Conservation (phyloP, 2,888 invertebrate genomes). For the Hoplodrina ambigua region DNA sequence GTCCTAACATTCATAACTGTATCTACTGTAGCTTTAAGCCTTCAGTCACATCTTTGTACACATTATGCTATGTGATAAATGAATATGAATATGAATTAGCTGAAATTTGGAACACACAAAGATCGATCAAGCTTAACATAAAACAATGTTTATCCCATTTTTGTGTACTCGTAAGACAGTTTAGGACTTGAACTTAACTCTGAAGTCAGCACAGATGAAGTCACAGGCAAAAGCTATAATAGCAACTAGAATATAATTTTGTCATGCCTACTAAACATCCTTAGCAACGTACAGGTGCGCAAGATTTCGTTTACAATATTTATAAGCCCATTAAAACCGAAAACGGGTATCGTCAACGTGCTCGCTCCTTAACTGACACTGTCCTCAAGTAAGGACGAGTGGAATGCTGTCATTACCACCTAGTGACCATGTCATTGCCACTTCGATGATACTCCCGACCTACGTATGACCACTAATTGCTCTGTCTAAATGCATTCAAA, state of each 20-base stretch:
- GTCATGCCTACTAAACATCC: background rate
- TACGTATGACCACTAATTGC: conserved; percentile 35
- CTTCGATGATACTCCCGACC: conserved; percentile 36
- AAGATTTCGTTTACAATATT: conserved; percentile 31
- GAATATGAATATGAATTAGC: no score
- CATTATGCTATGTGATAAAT: no score
- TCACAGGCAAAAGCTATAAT: background rate
- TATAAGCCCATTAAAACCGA: conserved; percentile 37
- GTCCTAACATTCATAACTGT: no score
- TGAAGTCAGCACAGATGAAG: no score
- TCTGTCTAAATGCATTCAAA: conserved; percentile 13
- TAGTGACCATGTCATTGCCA: conserved; percentile 56
- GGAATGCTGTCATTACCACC: conserved; percentile 45
- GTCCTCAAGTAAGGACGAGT: conserved; percentile 64
- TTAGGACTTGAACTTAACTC: no score
- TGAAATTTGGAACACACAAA: no score
- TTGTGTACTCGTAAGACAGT: no score
- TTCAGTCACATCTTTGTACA: no score
- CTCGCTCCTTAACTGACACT: conserved; percentile 50
- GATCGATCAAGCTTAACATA: no score
- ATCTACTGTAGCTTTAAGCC: no score
- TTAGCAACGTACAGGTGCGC: conserved; percentile 8
- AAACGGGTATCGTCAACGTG: conserved; percentile 46
- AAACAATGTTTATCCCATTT: no score
- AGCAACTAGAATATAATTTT: background rate